Evolutionary conservation across 2,888 invertebrate species (phyloP), one percentile per base, ranked within the genome.

Genomic region (Seira sanloemensis): DNA sequence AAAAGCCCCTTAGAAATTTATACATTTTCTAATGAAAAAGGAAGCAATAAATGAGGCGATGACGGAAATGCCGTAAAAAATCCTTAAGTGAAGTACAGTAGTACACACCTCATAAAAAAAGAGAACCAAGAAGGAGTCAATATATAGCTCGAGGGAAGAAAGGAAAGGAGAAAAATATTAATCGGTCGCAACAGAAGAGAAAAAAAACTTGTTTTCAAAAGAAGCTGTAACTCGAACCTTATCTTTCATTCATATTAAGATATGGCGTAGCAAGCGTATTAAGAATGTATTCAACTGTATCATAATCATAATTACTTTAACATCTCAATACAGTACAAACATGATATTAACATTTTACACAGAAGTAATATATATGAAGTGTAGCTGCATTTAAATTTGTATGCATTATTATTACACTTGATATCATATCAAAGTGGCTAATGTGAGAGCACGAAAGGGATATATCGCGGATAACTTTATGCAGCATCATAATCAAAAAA

Each of bases 381-480:
- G 79, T 68, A 74, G 54, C 74, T 65, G 68, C 46, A 78, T 73
- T 74, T 80, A 74, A 80, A 80, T 80, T 74, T 80, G 79, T 80
- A 80, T 80, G 79, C 79, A 80, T 80, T 80, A 80, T n/a, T n/a
- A n/a, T n/a, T n/a, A n/a, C 79, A 80, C 68, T 80, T 80, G 79
- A 80, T 80, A 80, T 80, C 79, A 73, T 80, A 80, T 80, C 73
- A 80, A 77, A 68, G 67, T 67, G 66, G 37, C 24, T 66, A 80
- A 74, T 80, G 79, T 74, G 79, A 80, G 74, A 80, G 79, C 73
- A 80, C 73, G 74, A 65, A 74, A 74, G 67, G 79, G 68, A 74
- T 67, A 80, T 23, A n/a, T n/a, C n/a, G 74, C 50, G 74, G 74
- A 80, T 80, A 80, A 74, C 79, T 73, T 80, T 80, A 80, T 68